A percentile compares a stretch with the other conserved stretches of the same genome.
These are phyloP conservation scores for Drosophila basisetae DNA, from an alignment of 2,888 invertebrate species.

Conservation along the genomic window DNA sequence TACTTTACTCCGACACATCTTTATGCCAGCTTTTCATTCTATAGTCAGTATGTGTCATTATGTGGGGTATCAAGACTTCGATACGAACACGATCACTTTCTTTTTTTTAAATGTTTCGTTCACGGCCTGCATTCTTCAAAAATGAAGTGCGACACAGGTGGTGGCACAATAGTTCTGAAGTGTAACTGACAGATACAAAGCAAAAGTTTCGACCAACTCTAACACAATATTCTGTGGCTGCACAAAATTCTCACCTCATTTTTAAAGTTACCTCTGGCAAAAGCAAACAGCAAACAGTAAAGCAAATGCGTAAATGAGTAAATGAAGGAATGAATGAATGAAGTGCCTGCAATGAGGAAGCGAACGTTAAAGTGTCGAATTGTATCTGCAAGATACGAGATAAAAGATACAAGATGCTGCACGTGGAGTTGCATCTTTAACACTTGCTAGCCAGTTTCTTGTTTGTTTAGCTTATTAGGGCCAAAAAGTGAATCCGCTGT, in stretches of 20 bases:
- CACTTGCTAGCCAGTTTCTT: slow-evolving; percentile 41
- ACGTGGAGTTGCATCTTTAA: slow-evolving; percentile 57
- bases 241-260: slow-evolving; percentile 73
- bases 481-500: slow-evolving; percentile 31
- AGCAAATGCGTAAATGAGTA: slow-evolving; percentile 8
- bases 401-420: slow-evolving; percentile 46
- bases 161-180: slow-evolving; percentile 62
- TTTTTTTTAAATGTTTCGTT: slow-evolving; percentile 6
- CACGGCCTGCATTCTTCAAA: slow-evolving; percentile 19
- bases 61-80: slow-evolving; percentile 19
- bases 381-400: slow-evolving; percentile 61
- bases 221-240: slow-evolving; percentile 26
- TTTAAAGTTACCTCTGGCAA: slow-evolving; percentile 56
- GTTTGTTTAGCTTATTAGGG: slow-evolving; percentile 64
- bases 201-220: slow-evolving; percentile 47
- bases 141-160: slow-evolving; percentile 75
- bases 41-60: not conserved
- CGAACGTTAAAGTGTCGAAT: slow-evolving; percentile 46
- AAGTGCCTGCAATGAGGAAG: slow-evolving; percentile 73
- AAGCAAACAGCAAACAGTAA: slow-evolving; percentile 2
- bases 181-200: slow-evolving; percentile 65
- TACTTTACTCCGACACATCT: accelerated
- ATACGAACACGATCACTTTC: not conserved
- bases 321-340: slow-evolving; percentile 26
- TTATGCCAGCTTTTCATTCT: not conserved